These are phyloP conservation scores for Hystrix cristata DNA, from an alignment of 2,113 vertebrate genomes.

Conservation along the genomic window DNA sequence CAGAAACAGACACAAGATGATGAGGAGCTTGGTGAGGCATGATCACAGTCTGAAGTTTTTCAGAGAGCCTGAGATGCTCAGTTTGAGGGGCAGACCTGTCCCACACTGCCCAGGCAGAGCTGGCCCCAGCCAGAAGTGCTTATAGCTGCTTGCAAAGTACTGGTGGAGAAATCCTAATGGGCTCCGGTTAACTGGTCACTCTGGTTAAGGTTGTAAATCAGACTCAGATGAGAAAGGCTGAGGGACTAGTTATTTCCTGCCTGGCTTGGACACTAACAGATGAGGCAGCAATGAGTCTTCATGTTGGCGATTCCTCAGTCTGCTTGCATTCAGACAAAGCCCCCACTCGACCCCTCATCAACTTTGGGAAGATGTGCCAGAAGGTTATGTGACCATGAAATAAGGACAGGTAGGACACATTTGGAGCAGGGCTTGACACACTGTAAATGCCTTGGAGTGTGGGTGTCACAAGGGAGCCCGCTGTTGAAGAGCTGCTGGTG, in stretches of 20 bases:
- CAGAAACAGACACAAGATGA: neutral
- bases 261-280: too few relatives aligned
- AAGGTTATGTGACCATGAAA: neutral
- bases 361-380: neutral
- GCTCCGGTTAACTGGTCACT: neutral
- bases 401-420: neutral
- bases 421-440: neutral
- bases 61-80: neutral
- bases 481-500: neutral
- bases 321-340: neutral
- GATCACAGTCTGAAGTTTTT: neutral
- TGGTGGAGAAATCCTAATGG: neutral
- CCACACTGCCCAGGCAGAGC: accelerated
- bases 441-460: accelerated
- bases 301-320: neutral
- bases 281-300: neutral
- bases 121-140: neutral
- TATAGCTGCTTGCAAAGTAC: neutral
- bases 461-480: neutral
- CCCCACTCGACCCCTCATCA: neutral
- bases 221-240: neutral
- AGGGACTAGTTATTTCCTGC: too few relatives aligned
- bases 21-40: neutral
- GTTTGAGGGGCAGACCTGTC: neutral
- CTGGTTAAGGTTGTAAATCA: neutral